Conservation (phyloP, 2,888 invertebrate species). For the Eulithis prunata region DNA sequence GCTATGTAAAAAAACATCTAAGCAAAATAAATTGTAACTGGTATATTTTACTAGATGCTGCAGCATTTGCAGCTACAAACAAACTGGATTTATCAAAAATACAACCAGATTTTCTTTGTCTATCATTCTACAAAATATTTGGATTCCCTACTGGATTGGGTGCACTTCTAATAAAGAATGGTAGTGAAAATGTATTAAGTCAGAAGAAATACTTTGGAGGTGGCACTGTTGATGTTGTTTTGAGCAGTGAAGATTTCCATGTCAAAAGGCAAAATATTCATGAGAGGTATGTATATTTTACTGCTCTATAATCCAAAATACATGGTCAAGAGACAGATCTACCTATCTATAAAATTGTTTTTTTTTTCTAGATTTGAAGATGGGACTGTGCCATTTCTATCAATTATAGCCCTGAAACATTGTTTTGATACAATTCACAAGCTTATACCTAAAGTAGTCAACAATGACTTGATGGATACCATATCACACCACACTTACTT, state of each 20-base stretch:
- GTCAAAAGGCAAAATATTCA: constrained; percentile 87
- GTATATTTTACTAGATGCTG: constrained; percentile 94
- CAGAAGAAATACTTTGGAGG: constrained; percentile 94
- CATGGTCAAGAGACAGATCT: too few species aligned
- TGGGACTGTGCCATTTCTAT: constrained; percentile 95
- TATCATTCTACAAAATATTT: constrained; percentile 99
- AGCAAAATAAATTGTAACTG: constrained; percentile 80
- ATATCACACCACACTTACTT: constrained; percentile 90
- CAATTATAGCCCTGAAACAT: constrained; percentile 91
- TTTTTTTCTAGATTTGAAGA: constrained; percentile 93
- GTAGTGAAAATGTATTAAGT: constrained; percentile 83
- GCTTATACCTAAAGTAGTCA: constrained; percentile 83
- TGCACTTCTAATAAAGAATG: constrained; percentile 91
- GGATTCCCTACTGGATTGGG: constrained; percentile 97
- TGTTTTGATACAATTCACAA: constrained; percentile 91
- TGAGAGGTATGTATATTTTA: constrained; percentile 86
- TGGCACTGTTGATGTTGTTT: constrained; percentile 94
- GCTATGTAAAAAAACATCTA: constrained; percentile 62
- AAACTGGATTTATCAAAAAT: constrained; percentile 88
- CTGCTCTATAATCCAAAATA: neutral
- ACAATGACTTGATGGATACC: constrained; percentile 81
- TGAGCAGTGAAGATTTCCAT: constrained; percentile 89
- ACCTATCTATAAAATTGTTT: neutral
- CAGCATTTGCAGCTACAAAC: constrained; percentile 91
- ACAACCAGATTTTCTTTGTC: constrained; percentile 94